These are phyloP conservation scores for Parnassius smintheus DNA, from an alignment of 2,888 invertebrate genomes.

Conservation along the genomic window DNA sequence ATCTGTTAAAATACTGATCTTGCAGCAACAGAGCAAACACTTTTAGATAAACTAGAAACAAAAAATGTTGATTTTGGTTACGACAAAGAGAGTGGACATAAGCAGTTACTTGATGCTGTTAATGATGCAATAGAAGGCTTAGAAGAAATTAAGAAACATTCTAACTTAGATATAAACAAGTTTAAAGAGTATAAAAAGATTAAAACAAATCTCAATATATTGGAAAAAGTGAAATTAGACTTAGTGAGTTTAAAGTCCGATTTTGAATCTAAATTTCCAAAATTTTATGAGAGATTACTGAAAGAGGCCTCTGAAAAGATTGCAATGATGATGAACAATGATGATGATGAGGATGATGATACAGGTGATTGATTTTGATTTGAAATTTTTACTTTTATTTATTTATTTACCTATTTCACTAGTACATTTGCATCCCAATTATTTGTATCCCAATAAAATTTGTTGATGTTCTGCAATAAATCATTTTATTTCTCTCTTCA, in stretches of 20 bases:
- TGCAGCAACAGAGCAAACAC: conserved; percentile 44
- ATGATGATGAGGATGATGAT: conserved; percentile 31
- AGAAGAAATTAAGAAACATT: conserved; percentile 63
- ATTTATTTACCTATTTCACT: no score
- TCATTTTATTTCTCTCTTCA: no score
- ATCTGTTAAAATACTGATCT: no score
- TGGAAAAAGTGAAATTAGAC: conserved; percentile 53
- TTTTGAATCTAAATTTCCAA: conserved; percentile 61
- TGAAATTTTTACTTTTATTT: no score
- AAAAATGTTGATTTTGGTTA: conserved; percentile 69
- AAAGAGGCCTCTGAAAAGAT: conserved; percentile 61
- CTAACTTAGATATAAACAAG: conserved; percentile 53
- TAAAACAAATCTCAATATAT: conserved; percentile 40
- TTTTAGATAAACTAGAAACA: conserved; percentile 55
- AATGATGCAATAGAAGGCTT: conserved; percentile 65
- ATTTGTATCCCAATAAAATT: no score
- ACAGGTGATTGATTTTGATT: neutral
- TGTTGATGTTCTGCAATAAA: no score
- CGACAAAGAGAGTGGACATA: conserved; percentile 55
- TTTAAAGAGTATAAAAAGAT: conserved; percentile 56
- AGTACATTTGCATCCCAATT: no score
- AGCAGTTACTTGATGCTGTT: conserved; percentile 64
- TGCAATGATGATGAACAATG: conserved; percentile 49
- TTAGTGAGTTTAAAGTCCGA: conserved; percentile 53
- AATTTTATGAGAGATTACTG: conserved; percentile 59